A percentile compares a stretch with the other conserved stretches of the same genome.
Conservation (phyloP, 2,888 invertebrate species). For the Pyrgus malvae region DNA sequence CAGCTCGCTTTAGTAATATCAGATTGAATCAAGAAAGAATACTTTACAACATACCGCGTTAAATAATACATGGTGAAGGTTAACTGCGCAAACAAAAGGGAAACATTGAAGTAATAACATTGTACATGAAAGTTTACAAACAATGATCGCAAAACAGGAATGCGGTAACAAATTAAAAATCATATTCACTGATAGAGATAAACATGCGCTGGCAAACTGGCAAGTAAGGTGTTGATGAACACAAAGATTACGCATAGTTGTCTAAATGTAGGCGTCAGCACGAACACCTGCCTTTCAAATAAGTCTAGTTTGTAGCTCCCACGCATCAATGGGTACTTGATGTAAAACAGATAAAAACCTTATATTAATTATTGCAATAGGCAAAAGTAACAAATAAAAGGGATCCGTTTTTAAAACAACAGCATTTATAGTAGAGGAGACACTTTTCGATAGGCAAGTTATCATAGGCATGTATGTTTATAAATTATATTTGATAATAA, state of each 20-base stretch:
- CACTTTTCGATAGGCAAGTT: too few species aligned
- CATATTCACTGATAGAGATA: conserved; percentile 43
- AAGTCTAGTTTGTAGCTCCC: conserved; percentile 21
- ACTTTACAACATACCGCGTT: background rate
- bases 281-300: conserved; percentile 46
- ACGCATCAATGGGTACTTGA: conserved; percentile 1
- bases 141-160: conserved; percentile 31
- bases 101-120: background rate
- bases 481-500: too few species aligned
- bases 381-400: too few species aligned
- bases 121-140: background rate
- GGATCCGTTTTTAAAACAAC: too few species aligned
- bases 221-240: conserved; percentile 43
- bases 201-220: conserved; percentile 36
- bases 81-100: background rate
- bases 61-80: background rate
- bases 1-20: too few species aligned
- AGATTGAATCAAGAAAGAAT: background rate
- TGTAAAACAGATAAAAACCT: too few species aligned
- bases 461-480: too few species aligned
- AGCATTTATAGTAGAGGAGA: too few species aligned
- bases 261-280: conserved; percentile 36
- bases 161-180: conserved; percentile 40
- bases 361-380: too few species aligned
- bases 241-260: conserved; percentile 43